Evolutionary conservation across 2,113 vertebrate species (phyloP).

Genomic region (Callopanchax toddi): DNA sequence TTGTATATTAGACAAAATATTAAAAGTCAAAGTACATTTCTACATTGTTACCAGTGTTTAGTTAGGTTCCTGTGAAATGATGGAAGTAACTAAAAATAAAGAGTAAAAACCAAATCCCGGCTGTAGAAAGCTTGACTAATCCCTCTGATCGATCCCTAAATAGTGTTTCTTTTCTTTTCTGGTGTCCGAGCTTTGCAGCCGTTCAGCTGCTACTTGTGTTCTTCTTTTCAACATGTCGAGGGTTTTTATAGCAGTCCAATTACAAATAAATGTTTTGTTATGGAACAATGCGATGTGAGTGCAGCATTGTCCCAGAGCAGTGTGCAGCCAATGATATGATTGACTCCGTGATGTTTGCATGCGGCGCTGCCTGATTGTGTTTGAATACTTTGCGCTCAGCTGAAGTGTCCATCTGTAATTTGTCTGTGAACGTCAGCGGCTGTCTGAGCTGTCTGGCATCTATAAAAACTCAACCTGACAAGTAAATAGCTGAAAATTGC

Average conservation of each 20-base stretch:
- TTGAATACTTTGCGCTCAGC: constrained; percentile 18
- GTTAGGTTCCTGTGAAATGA: no score
- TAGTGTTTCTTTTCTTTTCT: not conserved
- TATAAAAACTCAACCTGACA: constrained; percentile 76
- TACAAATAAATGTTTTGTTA: constrained; percentile 7
- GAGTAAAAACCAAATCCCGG: not conserved
- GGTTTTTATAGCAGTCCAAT: not conserved
- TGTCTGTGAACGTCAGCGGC: constrained; percentile 65
- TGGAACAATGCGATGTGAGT: not conserved
- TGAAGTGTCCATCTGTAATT: constrained; percentile 52
- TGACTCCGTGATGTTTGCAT: not conserved
- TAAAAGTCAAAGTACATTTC: no score
- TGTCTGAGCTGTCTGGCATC: constrained; percentile 51
- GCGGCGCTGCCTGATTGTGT: not conserved
- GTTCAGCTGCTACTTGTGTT: not conserved
- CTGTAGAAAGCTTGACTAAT: not conserved
- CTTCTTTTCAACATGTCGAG: not conserved
- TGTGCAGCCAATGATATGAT: not conserved
- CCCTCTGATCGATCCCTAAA: not conserved
- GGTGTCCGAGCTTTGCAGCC: not conserved
- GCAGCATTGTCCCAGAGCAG: constrained; percentile 5
- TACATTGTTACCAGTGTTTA: no score
- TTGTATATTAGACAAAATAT: no score
- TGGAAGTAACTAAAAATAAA: no score
- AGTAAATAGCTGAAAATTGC: constrained; percentile 77